Conservation (phyloP, 2,113 vertebrate species). For the Martes martes region DNA sequence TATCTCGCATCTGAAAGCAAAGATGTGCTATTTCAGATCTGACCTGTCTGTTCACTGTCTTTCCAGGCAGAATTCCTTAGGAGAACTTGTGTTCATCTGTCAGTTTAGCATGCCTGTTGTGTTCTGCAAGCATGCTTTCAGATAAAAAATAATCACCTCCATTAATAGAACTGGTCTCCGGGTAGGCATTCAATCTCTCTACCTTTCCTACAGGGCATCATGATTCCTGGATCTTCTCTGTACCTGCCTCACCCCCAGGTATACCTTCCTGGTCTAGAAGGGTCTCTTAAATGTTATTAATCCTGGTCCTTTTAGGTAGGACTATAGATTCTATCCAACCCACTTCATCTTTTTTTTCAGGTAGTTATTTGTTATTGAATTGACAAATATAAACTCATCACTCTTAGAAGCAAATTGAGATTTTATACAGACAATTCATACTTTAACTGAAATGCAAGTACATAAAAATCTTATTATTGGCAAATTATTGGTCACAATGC, state of each 20-base stretch:
- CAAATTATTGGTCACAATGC: neutral
- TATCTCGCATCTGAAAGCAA: neutral
- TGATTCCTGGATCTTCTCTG: neutral
- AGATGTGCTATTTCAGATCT: neutral
- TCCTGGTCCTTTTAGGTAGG: neutral
- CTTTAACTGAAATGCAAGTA: neutral
- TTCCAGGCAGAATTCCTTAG: neutral
- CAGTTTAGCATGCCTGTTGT: neutral
- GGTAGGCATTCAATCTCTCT: neutral
- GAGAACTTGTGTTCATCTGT: neutral
- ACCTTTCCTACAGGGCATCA: neutral
- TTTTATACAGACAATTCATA: neutral
- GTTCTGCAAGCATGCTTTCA: neutral
- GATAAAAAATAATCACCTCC: neutral
- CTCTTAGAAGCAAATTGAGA: neutral
- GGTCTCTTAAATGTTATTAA: neutral
- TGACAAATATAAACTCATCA: neutral
- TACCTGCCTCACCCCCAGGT: accelerated
- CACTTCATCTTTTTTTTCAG: neutral
- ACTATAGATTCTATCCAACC: neutral
- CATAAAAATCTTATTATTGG: neutral
- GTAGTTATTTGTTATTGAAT: neutral
- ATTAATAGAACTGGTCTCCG: neutral
- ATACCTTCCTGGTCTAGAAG: neutral
- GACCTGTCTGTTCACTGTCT: neutral